Base-by-base conservation (phyloP, 1,140 invertebrate species). In the Platorchestia sp. region DNA sequence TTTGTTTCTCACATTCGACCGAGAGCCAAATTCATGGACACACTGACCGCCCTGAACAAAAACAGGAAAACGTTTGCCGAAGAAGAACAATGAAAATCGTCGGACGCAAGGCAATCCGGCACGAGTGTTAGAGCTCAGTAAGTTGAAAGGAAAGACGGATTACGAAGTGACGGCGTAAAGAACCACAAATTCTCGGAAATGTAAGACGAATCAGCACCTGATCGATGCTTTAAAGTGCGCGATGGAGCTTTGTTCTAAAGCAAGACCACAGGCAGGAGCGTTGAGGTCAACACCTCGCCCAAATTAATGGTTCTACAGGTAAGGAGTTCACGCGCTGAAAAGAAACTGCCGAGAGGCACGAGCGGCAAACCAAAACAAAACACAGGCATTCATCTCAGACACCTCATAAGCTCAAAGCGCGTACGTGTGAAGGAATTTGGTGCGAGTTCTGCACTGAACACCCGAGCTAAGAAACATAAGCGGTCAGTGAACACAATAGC, bases 311-410 rank as follows among this genome's bases (percentile, higher is more conserved):
- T 75, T 75, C 59, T 89, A 44, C 87, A 89, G 87, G 87, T 89
- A 89, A 89, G 87, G 43, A 89, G 87, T 89, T 44, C 59, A 75
- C 41, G 87, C 10, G 87, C n/a, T 89, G 36, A 42, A 89, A 89
- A 44, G 87, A 42, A 42, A 41, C 87, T 89, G 10, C 59, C 59
- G 59, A 75, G 59, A 89, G 36, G 87, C 87, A 89, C 87, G 87
- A 89, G 87, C 87, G 87, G 5, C 87, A 89, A 89, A 89, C 87
- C 87, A 89, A 89, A 89, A 89, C 87, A 89, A 89, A 41, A 89
- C 41, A 89, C n/a, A 41, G 87, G 87, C 87, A 89, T 89, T 89
- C 87, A 89, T 89, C 87, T 44, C 43, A 89, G 87, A 44, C 87
- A 89, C 87, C 41, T 75, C 59, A 75, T 75, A 75, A 75, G 59